Conservation (phyloP, 1,140 invertebrate species). For the Brachionus paranguensis region DNA sequence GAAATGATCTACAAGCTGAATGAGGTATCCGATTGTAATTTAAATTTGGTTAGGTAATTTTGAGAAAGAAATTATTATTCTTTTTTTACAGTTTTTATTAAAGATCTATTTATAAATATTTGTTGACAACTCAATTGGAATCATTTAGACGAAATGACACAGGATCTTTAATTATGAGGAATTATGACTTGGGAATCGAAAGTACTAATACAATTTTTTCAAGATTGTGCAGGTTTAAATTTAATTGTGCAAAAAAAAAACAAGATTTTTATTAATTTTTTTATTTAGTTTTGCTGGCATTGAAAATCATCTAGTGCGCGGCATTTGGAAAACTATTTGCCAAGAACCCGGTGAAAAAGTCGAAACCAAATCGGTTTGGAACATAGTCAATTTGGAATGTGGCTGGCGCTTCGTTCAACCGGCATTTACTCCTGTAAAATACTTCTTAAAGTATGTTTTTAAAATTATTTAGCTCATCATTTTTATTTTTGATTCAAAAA, state of each 20-base stretch:
- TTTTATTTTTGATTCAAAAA: too few species aligned
- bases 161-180: constrained; percentile 4
- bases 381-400: constrained; percentile 35
- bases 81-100: background rate
- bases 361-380: constrained; percentile 26
- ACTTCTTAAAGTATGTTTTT: background rate
- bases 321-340: constrained; percentile 31
- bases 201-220: constrained; percentile 36
- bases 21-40: background rate
- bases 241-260: background rate
- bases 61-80: background rate
- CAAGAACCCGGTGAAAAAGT: constrained; percentile 39
- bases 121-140: constrained; percentile 21
- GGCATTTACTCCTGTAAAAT: constrained; percentile 29
- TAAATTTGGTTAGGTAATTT: constrained; percentile 23
- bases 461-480: background rate
- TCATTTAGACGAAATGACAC: constrained; percentile 18
- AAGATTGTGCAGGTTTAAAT: constrained; percentile 19
- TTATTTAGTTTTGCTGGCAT: constrained; percentile 29
- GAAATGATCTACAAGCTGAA: constrained; percentile 20
- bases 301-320: constrained; percentile 19
- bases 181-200: constrained; percentile 24
- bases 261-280: background rate
- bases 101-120: constrained; percentile 34
- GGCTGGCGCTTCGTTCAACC: constrained; percentile 37